Evolutionary conservation across 2,797 vertebrate species (phyloP).

Genomic region (Dallia pectoralis): DNA sequence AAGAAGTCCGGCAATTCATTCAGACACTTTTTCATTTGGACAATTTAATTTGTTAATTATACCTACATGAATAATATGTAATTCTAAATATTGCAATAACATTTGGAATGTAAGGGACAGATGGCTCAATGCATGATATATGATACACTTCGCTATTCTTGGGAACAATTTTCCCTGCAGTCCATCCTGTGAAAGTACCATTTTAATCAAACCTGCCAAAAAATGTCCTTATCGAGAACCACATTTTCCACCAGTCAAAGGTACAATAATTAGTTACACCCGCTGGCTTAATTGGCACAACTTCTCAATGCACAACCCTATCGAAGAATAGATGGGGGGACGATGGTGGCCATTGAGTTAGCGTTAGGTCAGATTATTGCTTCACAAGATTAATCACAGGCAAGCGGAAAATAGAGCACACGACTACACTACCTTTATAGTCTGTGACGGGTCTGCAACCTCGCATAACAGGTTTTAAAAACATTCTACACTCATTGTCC

Average conservation of each 20-base stretch:
- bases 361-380: neutral
- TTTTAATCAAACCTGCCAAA: constrained; percentile 68
- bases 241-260: constrained; percentile 36
- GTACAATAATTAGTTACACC: constrained; percentile 31
- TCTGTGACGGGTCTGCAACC: too few species aligned
- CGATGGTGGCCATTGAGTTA: constrained; percentile 44
- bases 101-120: constrained; percentile 73
- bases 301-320: constrained; percentile 25
- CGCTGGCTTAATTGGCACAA: constrained; percentile 4
- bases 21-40: constrained; percentile 65
- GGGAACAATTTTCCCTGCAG: constrained; percentile 71
- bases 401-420: constrained; percentile 34
- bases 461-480: too few species aligned
- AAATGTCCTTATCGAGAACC: constrained; percentile 60
- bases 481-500: too few species aligned
- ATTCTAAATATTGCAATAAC: constrained; percentile 77
- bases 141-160: constrained; percentile 76
- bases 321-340: constrained; percentile 29
- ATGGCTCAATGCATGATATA: constrained; percentile 74
- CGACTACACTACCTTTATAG: constrained; percentile 46
- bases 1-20: constrained; percentile 63
- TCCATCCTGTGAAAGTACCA: constrained; percentile 61
- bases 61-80: constrained; percentile 74
- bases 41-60: constrained; percentile 72
- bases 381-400: constrained; percentile 60